Evolutionary conservation across 2,888 invertebrate species (phyloP), one percentile per base, ranked within the genome.

Genomic region (Lepidocyrtinus sp.): DNA sequence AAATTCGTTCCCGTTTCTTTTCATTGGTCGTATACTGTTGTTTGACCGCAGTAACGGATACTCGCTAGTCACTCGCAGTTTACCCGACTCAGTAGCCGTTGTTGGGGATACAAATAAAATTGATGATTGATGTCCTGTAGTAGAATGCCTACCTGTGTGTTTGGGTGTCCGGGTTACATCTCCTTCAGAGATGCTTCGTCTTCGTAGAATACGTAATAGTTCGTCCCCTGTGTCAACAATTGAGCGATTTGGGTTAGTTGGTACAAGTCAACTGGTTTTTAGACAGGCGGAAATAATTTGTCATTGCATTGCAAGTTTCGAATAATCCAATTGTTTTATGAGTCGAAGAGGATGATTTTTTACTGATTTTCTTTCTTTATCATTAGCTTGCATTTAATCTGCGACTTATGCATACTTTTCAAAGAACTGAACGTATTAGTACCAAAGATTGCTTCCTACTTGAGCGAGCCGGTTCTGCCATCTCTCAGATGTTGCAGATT

Each of bases 111-210:
- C 55, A 12, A 55, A n/a, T 17, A 55, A 55, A 9, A 55, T 55
- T 17, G 9, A n/a, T 3, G 9, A 9, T 36, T 36, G 36, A 12
- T 36, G 36, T 12, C 45, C n/a, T 22, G 36, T 71, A 17, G 68
- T 1, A 9, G 19, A 19, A 1, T 21, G 45, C 12, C 36, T 25
- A 22, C 50, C 72, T 2, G 25, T n/a, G 22, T 24, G 61, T 63
- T 3, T 12, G 19, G 36, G 36, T 26, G 59, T 26, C 21, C 59
- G 27, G 2, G 36, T 17, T 26, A 59, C 27, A 36, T 59, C 65
- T 21, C 59, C 65, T 1, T 22, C 21, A 27, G n/a, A 75, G 63
- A 80, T 75, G 67, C 80, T 80, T 26, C 80, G 75, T 61, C 65
- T 24, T 21, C 67, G 75, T n/a, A 71, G 45, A 17, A 15, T 46